Evolutionary conservation across 2,113 vertebrate species (phyloP).

Genomic region (Sterrhoptilus dennistouni): DNA sequence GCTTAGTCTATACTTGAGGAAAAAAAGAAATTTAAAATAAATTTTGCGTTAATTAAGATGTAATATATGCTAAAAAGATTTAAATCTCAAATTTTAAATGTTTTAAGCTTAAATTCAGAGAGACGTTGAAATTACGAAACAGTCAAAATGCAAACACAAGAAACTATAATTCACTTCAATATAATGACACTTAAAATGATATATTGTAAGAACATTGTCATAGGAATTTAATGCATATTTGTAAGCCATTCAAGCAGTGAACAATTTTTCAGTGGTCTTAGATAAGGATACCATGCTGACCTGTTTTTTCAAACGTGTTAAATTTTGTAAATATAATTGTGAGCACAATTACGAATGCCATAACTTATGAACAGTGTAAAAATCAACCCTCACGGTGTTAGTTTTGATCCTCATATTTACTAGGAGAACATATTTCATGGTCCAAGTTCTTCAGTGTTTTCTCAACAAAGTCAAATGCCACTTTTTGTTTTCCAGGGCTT

Average conservation of each 20-base stretch:
- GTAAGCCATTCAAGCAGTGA: not conserved
- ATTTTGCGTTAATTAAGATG: not conserved
- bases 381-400: not conserved
- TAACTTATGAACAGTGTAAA: not conserved
- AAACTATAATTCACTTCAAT: not conserved
- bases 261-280: not conserved
- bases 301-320: not conserved
- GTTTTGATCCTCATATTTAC: not conserved
- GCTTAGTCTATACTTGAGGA: not conserved
- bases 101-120: not conserved
- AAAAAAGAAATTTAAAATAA: not conserved
- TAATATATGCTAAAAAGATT: not conserved
- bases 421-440: not conserved
- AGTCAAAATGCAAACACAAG: not conserved
- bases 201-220: not conserved
- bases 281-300: not conserved
- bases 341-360: not conserved
- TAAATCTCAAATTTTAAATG: not conserved
- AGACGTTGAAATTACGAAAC: not conserved
- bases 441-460: not conserved
- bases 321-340: not conserved
- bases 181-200: not conserved
- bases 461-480: not conserved
- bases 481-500: conserved; percentile 76
- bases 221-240: not conserved